These are phyloP conservation scores for Polydrusus cervinus DNA, from an alignment of 2,888 invertebrate species.

Conservation along the genomic window DNA sequence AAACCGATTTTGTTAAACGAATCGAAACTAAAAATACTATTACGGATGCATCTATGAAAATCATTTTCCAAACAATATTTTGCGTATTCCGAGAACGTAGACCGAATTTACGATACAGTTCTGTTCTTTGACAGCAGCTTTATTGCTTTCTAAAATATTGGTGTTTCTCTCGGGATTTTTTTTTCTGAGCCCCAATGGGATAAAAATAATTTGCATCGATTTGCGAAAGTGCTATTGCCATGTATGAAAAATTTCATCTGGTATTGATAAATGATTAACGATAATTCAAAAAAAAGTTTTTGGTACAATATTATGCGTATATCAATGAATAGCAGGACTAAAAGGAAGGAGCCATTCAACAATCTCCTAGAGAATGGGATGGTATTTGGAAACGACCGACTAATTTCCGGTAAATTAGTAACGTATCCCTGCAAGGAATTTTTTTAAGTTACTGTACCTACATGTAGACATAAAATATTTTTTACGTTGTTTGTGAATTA, in stretches of 20 bases:
- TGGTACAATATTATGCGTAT: too few relatives aligned
- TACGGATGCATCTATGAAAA: constrained; percentile 15
- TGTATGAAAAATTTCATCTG: background rate
- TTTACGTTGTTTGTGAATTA: too few relatives aligned
- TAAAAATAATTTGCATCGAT: constrained; percentile 11
- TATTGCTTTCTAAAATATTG: constrained; percentile 19
- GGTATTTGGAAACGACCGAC: too few relatives aligned
- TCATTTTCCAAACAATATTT: constrained; percentile 21
- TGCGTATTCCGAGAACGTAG: constrained; percentile 19
- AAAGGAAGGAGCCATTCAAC: too few relatives aligned
- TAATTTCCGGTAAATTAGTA: too few relatives aligned
- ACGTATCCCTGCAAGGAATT: too few relatives aligned
- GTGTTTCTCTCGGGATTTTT: constrained; percentile 13
- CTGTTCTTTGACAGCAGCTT: constrained; percentile 17
- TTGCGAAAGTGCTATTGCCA: constrained; percentile 4
- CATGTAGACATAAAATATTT: too few relatives aligned
- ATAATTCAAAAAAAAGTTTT: too few relatives aligned
- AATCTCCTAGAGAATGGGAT: too few relatives aligned
- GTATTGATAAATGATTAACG: background rate
- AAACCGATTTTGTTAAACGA: constrained; percentile 1
- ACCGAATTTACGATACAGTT: constrained; percentile 15
- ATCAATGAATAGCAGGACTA: too few relatives aligned
- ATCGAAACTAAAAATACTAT: background rate
- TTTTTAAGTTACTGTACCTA: too few relatives aligned
- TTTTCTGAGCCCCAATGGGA: constrained; percentile 6